phyloP scores from a whole-genome alignment of 1,140 invertebrate species.

The Trichonephila clavata region DNA sequence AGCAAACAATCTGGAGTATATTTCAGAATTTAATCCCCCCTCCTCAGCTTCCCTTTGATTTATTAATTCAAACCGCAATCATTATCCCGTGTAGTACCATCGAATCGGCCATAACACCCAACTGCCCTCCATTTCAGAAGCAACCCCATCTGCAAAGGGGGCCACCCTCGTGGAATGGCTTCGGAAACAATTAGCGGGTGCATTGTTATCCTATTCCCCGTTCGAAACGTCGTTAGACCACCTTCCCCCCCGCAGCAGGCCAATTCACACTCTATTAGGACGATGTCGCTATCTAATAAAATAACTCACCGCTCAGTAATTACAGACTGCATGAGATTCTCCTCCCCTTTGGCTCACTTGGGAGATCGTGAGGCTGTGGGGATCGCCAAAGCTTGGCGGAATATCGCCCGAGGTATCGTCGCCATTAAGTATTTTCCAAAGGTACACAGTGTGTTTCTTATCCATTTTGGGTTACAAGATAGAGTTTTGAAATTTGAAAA shows the following conservation, averaged over 20 bases:
- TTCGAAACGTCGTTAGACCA: conserved; percentile 73
- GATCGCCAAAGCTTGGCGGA: conserved; percentile 13
- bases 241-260: conserved; percentile 46
- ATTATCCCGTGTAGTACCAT: not conserved
- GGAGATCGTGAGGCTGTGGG: conserved; percentile 59
- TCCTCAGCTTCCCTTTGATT: not conserved
- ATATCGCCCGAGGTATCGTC: not conserved
- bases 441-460: too few relatives aligned
- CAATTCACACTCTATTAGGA: conserved; percentile 76
- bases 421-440: not conserved
- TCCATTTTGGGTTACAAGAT: too few relatives aligned
- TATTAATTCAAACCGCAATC: conserved; percentile 9
- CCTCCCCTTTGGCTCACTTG: conserved; percentile 38
- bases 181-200: conserved; percentile 76
- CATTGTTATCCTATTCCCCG: conserved; percentile 76
- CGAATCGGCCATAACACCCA: conserved; percentile 25
- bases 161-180: conserved; percentile 61
- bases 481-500: too few relatives aligned
- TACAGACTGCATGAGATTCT: conserved; percentile 74
- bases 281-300: conserved; percentile 76
- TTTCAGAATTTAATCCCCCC: conserved; percentile 10
- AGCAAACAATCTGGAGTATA: not conserved
- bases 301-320: conserved; percentile 76
- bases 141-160: not conserved
- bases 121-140: conserved; percentile 5